Percentiles rank a stretch among this genome's conserved stretches.
Evolutionary conservation across 2,888 invertebrate species (phyloP).

Genomic region (Saturnia pavonia): DNA sequence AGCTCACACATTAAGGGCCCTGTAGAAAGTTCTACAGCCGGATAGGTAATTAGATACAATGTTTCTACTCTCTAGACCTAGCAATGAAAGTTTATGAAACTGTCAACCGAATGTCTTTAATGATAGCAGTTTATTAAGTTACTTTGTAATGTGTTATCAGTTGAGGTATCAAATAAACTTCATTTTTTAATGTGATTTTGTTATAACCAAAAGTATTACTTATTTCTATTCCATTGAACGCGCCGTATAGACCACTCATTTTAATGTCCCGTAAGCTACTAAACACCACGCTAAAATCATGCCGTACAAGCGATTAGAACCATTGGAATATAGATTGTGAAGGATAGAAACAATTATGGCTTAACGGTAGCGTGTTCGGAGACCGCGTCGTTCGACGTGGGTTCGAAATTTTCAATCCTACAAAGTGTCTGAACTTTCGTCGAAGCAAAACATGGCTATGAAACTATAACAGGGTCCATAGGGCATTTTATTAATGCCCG

Average conservation of each 20-base stretch:
- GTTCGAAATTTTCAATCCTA: too few species aligned
- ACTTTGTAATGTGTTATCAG: conserved; percentile 2
- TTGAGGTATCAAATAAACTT: background rate
- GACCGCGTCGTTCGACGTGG: too few species aligned
- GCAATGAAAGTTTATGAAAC: conserved; percentile 15
- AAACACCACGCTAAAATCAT: background rate
- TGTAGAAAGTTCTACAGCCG: conserved; percentile 9
- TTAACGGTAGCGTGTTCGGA: too few species aligned
- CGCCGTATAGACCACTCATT: background rate
- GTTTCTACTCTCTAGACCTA: conserved; percentile 7
- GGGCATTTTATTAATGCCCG: too few species aligned
- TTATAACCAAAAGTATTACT: background rate
- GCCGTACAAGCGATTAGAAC: background rate
- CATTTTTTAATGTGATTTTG: background rate
- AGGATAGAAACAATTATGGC: too few species aligned
- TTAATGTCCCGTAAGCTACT: too few species aligned
- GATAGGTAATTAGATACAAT: conserved; percentile 11
- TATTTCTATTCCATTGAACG: background rate
- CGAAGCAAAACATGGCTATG: too few species aligned
- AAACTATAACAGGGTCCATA: too few species aligned
- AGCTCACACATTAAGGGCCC: background rate
- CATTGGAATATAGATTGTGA: background rate
- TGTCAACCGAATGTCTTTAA: conserved; percentile 17
- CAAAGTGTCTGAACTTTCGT: too few species aligned
- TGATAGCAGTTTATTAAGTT: conserved; percentile 4